Evolutionary conservation across 2,113 vertebrate species (phyloP), one percentile per base, ranked within the genome.

Genomic region (Mandrillus leucophaeus): DNA sequence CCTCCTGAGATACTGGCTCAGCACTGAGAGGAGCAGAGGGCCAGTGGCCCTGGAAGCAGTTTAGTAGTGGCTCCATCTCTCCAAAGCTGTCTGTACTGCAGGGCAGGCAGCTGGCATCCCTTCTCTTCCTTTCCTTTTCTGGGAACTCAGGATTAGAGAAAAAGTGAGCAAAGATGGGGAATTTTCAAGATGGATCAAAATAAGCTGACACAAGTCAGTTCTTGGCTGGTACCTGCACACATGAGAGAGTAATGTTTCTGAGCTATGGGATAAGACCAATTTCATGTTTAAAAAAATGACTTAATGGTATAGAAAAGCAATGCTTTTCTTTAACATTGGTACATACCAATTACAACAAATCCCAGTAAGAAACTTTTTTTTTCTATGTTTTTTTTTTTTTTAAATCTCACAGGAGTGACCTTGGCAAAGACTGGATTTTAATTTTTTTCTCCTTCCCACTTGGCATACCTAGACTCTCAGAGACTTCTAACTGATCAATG

Each of bases 11-110:
- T 30, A 40, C 5, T 2, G 20, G 82, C 9, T 35, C 4, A 20
- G 2, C 35, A 14, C 8, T 0, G 2, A 32, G 23, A 23, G 32
- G 32, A 45, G 3, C 12, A 8, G 30, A 23, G 2, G 5, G 5
- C 40, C 8, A 0, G 16, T 43, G 25, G 79, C 45, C 79, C 25
- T 25, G 11, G 35, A 32, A 68, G 18, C 4, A 10, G 16, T 22
- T 61, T 1, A 1, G 13, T 27, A 22, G 25, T 27, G 5, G 7
- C 17, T 61, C 23, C 8, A 12, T 72, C 57, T 13, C 6, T 50
- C 20, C 14, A 9, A 27, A 83, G 38, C 23, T 64, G 27, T 40
- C 38, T 59, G 5, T 27, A 10, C 17, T 1, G 12, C 4, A n/a
- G 5, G 45, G 35, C 30, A 64, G 43, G 43, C 17, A n/a, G 12